Evolutionary conservation across 1,140 invertebrate species (phyloP).

Genomic region (Zophobas atratus): DNA sequence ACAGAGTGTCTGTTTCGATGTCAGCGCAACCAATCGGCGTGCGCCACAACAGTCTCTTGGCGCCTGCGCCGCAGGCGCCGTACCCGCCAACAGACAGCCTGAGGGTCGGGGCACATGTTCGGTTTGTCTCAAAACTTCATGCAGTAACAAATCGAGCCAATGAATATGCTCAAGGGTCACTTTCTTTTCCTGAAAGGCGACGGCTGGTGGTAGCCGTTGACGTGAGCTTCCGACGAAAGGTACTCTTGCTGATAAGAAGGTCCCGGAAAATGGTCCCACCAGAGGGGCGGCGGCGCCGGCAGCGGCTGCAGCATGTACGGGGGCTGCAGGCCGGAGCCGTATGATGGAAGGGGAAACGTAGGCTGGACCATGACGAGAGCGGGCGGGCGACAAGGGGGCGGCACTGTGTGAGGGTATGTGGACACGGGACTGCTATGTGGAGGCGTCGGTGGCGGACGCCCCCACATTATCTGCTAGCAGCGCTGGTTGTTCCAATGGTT

Average conservation of each 20-base stretch:
- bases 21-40: background rate
- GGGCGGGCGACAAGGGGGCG: slow-evolving; percentile 51
- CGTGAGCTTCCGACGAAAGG: slow-evolving; percentile 54
- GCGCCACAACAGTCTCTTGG: too few relatives aligned
- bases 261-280: slow-evolving; percentile 61
- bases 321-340: slow-evolving; percentile 53
- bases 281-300: slow-evolving; percentile 55
- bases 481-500: slow-evolving; percentile 72
- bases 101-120: slow-evolving; percentile 7
- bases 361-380: slow-evolving; percentile 64
- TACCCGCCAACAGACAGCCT: too few relatives aligned
- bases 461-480: slow-evolving; percentile 74
- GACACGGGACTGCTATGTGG: slow-evolving; percentile 53
- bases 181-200: slow-evolving; percentile 63
- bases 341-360: slow-evolving; percentile 58
- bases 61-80: too few relatives aligned
- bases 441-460: slow-evolving; percentile 58
- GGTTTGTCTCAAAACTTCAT: slow-evolving; percentile 28
- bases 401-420: slow-evolving; percentile 53
- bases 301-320: slow-evolving; percentile 56
- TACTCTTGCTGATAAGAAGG: slow-evolving; percentile 61
- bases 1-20: background rate
- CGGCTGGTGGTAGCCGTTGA: slow-evolving; percentile 55
- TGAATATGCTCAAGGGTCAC: slow-evolving; percentile 54
- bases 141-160: slow-evolving; percentile 38